Evolutionary conservation across 2,113 vertebrate species (phyloP).

Genomic region (Cervus canadensis): DNA sequence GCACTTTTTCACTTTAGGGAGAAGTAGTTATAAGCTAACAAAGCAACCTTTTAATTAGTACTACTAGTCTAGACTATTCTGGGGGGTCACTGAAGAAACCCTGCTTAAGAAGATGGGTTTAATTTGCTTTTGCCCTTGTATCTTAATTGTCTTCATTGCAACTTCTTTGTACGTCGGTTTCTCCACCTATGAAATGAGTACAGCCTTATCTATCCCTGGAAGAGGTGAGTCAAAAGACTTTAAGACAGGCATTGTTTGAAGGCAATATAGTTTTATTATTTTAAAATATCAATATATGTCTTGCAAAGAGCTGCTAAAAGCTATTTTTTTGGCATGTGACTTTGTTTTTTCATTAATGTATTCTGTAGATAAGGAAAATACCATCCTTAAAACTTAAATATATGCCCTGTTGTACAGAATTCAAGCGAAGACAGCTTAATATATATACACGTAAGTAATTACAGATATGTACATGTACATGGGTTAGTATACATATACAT

Average conservation of each 20-base stretch:
- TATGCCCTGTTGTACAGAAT: neutral
- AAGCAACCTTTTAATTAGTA: neutral
- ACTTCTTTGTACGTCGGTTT: neutral
- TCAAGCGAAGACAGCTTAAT: neutral
- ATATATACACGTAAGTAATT: neutral
- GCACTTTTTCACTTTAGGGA: neutral
- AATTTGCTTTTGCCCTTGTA: neutral
- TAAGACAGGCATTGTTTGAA: neutral
- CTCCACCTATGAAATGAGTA: neutral
- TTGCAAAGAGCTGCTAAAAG: neutral
- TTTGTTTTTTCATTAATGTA: neutral
- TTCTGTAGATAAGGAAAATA: neutral
- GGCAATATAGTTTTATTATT: constrained; percentile 2
- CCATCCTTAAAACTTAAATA: neutral
- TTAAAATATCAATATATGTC: neutral
- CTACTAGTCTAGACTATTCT: neutral
- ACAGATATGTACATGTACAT: neutral
- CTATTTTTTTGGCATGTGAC: neutral
- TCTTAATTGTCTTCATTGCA: neutral
- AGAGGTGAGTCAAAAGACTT: neutral
- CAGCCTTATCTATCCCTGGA: neutral
- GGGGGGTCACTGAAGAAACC: neutral
- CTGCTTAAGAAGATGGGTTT: neutral
- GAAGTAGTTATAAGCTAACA: neutral
- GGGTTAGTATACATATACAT: neutral